These are phyloP conservation scores for Naja naja DNA, from an alignment of 2,113 vertebrate genomes.

Conservation along the genomic window DNA sequence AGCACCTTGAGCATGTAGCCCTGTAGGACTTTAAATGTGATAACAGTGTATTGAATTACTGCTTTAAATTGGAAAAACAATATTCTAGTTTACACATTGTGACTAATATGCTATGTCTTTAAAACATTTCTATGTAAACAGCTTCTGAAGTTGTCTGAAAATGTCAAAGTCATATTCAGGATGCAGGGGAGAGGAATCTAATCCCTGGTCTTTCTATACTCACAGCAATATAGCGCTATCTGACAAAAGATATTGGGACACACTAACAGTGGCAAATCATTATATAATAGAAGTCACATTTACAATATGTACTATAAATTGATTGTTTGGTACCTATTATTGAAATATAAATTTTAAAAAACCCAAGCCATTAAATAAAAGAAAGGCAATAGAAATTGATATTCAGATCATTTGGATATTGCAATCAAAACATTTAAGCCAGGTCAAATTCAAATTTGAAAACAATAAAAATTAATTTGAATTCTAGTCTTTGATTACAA, in stretches of 20 bases:
- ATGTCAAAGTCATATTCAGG: slow-evolving; percentile 23
- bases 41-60: background rate
- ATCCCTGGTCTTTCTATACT: background rate
- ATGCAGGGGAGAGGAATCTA: background rate
- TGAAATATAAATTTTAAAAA: slow-evolving; percentile 57
- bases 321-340: slow-evolving; percentile 47
- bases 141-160: slow-evolving; percentile 1
- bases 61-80: slow-evolving; percentile 27
- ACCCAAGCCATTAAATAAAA: slow-evolving; percentile 54
- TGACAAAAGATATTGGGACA: slow-evolving; percentile 56
- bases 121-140: slow-evolving; percentile 47
- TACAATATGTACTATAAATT: slow-evolving; percentile 58
- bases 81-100: background rate
- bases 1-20: background rate
- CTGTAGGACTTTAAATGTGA: background rate
- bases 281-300: slow-evolving; percentile 64
- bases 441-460: slow-evolving; percentile 49
- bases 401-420: slow-evolving; percentile 58
- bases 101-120: slow-evolving; percentile 22
- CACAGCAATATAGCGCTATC: background rate
- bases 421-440: slow-evolving; percentile 59
- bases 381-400: slow-evolving; percentile 65
- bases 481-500: background rate
- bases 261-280: slow-evolving; percentile 51
- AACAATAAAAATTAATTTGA: slow-evolving; percentile 20